Base-by-base conservation (phyloP, 1,140 invertebrate species). In the Diprion similis region DNA sequence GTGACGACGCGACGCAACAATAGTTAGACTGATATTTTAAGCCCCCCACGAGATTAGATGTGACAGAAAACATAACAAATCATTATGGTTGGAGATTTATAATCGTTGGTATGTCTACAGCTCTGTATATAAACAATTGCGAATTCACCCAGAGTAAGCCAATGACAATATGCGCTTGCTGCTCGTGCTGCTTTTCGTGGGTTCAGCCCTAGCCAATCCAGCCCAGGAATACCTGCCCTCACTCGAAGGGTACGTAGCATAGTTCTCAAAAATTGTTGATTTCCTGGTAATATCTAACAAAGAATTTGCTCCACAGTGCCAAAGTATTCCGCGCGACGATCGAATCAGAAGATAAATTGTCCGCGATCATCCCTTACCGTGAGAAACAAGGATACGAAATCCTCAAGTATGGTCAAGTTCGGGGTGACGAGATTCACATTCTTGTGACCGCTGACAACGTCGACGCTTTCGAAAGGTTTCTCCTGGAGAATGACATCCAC, bases 311-410 rank as follows among this genome's bases (percentile, higher is more conserved):
- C 73, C 72, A 37, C 46, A 83, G 81, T 18, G 79, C 80, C 79
- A 80, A 84, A n/a, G 77, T 77, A 37, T 68, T 84, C 64, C 69
- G 15, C 0, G 76, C 84, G 6, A 75, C 51, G 19, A 78, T 77
- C 37, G 74, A 80, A 46, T 78, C 72, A 10, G 13, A 64, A 10
- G 48, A 46, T 0, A 77, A 84, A 10, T 59, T 81, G 1, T 45
- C 19, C 6, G 73, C 80, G 15, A 71, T 83, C 1, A 73, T 72
- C 18, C 72, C 77, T 2, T 79, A 78, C 74, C 73, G 75, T 0
- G 68, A 72, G 13, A 75, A 81, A n/a, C 66, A 73, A 1, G 81
- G 82, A 8, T 79, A 82, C 11, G 82, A 84, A 73, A 79, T 84
- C 66, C 72, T 82, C 67, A 78, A 71, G 70, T 13, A 75, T 11